Evolutionary conservation across 2,113 vertebrate species (phyloP).

Genomic region (Oxyruncus cristatus): DNA sequence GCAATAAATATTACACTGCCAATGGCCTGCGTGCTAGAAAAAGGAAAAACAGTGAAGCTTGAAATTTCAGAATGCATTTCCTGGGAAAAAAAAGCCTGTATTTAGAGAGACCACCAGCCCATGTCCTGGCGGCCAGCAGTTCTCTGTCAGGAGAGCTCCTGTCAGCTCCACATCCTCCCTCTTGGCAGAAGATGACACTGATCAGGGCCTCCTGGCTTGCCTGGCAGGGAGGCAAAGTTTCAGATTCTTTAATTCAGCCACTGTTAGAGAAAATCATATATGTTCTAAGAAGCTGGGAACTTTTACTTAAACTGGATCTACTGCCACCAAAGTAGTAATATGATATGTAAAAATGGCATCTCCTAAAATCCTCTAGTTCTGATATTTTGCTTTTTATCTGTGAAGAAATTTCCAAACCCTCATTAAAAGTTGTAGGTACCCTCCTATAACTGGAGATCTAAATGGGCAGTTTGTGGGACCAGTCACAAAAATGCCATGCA

Average conservation of each 20-base stretch:
- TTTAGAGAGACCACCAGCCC: neutral
- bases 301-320: neutral
- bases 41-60: neutral
- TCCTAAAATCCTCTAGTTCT: neutral
- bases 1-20: neutral
- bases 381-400: neutral
- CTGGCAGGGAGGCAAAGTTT: neutral
- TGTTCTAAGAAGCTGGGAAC: neutral
- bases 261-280: neutral
- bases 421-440: neutral
- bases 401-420: neutral
- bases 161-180: neutral
- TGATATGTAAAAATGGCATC: neutral
- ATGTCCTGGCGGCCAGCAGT: neutral
- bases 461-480: fast-evolving
- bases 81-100: neutral
- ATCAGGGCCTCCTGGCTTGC: neutral
- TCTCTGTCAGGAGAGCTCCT: neutral
- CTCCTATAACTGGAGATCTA: neutral
- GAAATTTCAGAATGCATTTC: neutral
- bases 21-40: neutral
- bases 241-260: neutral
- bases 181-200: neutral
- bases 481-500: neutral
- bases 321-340: neutral